Conservation (phyloP, 1,140 invertebrate species). For the Aporrectodea caliginosa region DNA sequence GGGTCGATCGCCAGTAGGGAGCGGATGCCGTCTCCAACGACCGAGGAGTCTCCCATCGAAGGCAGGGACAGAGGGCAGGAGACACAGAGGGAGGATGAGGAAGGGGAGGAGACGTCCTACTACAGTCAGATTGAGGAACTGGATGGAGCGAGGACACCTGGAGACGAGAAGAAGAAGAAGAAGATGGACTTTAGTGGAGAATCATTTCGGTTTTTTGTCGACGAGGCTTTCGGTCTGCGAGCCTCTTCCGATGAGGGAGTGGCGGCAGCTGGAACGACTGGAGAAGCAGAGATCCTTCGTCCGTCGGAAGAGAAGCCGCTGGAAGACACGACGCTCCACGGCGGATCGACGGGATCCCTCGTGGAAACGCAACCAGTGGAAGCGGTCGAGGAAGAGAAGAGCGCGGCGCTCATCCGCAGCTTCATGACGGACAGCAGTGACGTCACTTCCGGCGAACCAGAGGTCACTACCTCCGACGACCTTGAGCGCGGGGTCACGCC, state of each 20-base stretch:
- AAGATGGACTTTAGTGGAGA: no score
- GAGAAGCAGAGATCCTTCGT: background rate
- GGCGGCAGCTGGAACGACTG: background rate
- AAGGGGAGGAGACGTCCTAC: background rate
- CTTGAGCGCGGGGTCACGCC: background rate
- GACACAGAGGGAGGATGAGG: no score
- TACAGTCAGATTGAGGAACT: background rate
- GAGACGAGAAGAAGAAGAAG: no score
- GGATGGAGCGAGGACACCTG: background rate
- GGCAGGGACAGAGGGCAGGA: no score
- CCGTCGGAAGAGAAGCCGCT: background rate
- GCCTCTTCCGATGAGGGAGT: no score
- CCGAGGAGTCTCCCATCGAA: background rate
- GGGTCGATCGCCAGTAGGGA: background rate
- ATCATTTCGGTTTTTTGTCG: background rate
- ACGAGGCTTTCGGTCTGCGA: background rate
- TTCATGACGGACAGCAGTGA: background rate
- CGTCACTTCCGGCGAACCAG: background rate
- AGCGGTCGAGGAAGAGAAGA: background rate
- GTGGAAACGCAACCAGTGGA: no score
- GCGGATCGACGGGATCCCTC: no score
- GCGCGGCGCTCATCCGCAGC: background rate
- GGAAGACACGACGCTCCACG: no score
- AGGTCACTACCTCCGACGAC: background rate
- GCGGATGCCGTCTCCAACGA: background rate